Conservation (phyloP, 2,113 vertebrate genomes). For the Apodemus sylvaticus region DNA sequence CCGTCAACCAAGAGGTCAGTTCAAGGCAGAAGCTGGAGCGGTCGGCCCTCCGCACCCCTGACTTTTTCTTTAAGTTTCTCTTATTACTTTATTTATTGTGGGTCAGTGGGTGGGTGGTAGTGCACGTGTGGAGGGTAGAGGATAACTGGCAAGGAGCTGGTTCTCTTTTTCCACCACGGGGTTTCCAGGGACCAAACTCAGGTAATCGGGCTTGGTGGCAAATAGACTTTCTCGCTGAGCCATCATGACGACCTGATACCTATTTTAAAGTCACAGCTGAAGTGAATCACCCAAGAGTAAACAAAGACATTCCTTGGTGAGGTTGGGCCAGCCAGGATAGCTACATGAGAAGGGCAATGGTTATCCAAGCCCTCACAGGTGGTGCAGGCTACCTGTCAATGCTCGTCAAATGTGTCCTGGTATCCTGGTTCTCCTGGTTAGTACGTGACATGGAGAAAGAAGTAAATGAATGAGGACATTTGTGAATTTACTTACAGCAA, state of each 20-base stretch:
- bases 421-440: neutral
- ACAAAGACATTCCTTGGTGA: neutral
- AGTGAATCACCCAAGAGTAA: neutral
- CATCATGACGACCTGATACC: no score
- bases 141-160: neutral
- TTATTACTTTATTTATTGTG: neutral
- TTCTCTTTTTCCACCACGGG: neutral
- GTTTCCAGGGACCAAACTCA: neutral
- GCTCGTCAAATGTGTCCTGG: neutral
- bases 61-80: neutral
- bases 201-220: neutral
- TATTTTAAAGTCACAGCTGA: neutral
- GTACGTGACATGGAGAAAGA: neutral
- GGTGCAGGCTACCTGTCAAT: neutral
- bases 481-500: slow-evolving; percentile 23
- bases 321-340: neutral
- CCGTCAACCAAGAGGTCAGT: neutral
- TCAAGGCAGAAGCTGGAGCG: neutral
- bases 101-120: no score
- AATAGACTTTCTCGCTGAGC: neutral
- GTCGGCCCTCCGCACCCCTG: neutral
- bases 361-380: neutral
- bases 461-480: neutral
- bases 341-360: neutral
- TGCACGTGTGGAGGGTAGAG: neutral